Conservation (phyloP, 2,797 vertebrate species). For the Podargus strigoides region DNA sequence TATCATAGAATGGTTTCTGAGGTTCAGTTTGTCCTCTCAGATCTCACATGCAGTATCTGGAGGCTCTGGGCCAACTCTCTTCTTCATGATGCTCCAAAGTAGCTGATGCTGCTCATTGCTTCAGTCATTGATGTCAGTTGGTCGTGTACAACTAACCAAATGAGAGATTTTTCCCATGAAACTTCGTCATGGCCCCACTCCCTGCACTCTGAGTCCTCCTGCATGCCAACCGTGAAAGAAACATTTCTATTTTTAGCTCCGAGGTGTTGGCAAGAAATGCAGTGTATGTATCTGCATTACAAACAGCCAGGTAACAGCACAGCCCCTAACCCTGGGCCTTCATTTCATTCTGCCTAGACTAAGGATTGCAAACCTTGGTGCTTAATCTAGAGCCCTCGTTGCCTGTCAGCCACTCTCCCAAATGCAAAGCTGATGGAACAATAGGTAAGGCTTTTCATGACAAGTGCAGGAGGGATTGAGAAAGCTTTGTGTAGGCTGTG, state of each 20-base stretch:
- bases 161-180: neutral
- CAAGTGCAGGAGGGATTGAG: neutral
- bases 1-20: no score
- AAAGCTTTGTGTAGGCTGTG: neutral
- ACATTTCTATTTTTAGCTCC: neutral
- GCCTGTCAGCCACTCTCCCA: neutral
- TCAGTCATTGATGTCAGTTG: neutral
- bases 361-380: neutral
- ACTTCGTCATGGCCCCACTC: neutral
- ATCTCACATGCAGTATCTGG: neutral
- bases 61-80: neutral
- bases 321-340: neutral
- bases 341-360: fast-evolving
- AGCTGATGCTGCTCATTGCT: neutral
- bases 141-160: neutral
- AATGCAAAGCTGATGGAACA: neutral
- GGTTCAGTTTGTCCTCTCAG: neutral
- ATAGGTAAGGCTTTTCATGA: neutral
- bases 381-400: neutral
- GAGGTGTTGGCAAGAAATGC: slow-evolving; percentile 2
- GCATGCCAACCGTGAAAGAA: neutral
- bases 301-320: neutral
- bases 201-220: neutral
- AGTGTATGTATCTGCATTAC: neutral
- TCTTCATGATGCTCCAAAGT: neutral